phyloP scores from a whole-genome alignment of 2,113 vertebrate species.

The Suricata suricatta region DNA sequence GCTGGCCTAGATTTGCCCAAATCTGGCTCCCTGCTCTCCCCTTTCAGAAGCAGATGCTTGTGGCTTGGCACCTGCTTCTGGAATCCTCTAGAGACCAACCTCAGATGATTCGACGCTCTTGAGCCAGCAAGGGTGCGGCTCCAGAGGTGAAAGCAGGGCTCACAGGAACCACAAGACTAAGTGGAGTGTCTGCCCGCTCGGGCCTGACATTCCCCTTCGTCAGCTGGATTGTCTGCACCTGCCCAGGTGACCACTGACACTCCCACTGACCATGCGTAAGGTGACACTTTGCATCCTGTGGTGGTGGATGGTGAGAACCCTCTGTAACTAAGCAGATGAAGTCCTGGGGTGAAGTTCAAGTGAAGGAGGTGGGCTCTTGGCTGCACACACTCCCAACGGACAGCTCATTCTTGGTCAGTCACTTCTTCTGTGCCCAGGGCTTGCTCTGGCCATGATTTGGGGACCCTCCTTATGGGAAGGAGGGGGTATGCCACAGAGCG shows the following conservation, averaged over 20 bases:
- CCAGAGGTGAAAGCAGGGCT: background rate
- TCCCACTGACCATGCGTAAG: fast-evolving
- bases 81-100: background rate
- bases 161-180: background rate
- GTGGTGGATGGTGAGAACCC: background rate
- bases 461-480: background rate
- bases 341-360: background rate
- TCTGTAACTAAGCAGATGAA: background rate
- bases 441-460: background rate
- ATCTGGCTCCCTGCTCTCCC: background rate
- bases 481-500: fast-evolving
- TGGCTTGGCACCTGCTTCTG: background rate
- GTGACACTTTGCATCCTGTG: background rate
- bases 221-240: background rate
- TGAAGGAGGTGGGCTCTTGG: background rate
- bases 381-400: fast-evolving
- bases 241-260: background rate
- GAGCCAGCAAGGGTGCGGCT: background rate
- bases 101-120: background rate
- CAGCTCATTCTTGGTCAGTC: fast-evolving
- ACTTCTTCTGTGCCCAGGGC: too few species aligned
- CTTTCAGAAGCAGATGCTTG: background rate
- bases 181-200: too few species aligned
- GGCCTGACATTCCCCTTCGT: background rate
- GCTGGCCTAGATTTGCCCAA: background rate